A percentile compares a stretch with the other conserved stretches of the same genome.
phyloP scores from a whole-genome alignment of 2,113 vertebrate species.

The Glaucomys volans region DNA sequence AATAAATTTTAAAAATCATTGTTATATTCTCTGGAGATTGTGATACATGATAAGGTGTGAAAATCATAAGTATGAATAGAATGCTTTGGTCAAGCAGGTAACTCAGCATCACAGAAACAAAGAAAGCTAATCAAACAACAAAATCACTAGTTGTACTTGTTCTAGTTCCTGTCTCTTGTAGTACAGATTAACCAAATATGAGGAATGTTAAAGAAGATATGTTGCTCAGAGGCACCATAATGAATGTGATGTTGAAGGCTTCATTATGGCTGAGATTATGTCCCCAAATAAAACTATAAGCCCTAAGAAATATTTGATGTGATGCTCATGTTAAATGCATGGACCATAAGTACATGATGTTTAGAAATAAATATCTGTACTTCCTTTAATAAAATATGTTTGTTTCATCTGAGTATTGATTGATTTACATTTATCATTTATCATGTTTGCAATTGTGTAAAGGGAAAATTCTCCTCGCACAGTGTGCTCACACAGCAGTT shows the following conservation, averaged over 20 bases:
- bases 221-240: background rate
- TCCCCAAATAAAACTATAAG: background rate
- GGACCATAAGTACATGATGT: background rate
- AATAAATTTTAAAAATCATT: background rate
- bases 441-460: background rate
- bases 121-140: background rate
- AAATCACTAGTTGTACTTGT: background rate
- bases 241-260: background rate
- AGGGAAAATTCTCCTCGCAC: background rate
- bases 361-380: background rate
- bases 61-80: background rate
- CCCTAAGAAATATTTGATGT: background rate
- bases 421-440: background rate
- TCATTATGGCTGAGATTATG: background rate
- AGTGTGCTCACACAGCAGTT: background rate
- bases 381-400: background rate
- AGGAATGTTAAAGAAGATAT: accelerated
- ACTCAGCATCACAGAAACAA: background rate
- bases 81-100: background rate
- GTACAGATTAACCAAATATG: too few relatives aligned
- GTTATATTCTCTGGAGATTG: background rate
- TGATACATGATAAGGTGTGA: background rate
- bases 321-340: background rate
- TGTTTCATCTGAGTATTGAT: background rate
- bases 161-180: background rate